A percentile compares a stretch with the other conserved stretches of the same genome.
Evolutionary conservation across 2,888 invertebrate species (phyloP).

Genomic region (Acrobasis suavella): DNA sequence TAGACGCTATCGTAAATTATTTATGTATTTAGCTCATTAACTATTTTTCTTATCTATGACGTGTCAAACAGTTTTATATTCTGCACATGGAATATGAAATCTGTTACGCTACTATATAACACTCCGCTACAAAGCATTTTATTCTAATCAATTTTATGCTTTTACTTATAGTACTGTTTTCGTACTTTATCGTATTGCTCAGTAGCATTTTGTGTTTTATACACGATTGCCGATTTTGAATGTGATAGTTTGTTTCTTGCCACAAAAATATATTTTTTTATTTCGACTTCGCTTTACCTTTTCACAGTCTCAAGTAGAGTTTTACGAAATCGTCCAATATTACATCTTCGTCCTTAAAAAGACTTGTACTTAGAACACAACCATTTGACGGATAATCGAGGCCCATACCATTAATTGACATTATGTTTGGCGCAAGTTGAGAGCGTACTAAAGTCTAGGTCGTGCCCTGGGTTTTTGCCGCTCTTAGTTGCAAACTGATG

Average conservation of each 20-base stretch:
- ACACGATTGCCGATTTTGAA: slow-evolving; percentile 55
- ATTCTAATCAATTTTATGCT: slow-evolving; percentile 24
- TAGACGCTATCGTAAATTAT: slow-evolving; percentile 57
- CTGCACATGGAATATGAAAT: slow-evolving; percentile 46
- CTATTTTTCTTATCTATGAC: slow-evolving; percentile 42
- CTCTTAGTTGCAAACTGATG: too few species aligned
- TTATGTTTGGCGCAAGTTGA: slow-evolving; percentile 47
- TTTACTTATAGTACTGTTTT: slow-evolving; percentile 24
- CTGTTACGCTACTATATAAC: slow-evolving; percentile 35
- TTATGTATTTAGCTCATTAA: slow-evolving; percentile 56
- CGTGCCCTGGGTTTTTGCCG: not conserved
- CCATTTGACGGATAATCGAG: slow-evolving; percentile 55
- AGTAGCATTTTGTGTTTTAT: slow-evolving; percentile 51
- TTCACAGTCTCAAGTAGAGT: slow-evolving; percentile 49
- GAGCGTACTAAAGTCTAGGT: slow-evolving; percentile 34
- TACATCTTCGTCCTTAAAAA: slow-evolving; percentile 80
- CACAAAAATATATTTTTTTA: slow-evolving; percentile 56
- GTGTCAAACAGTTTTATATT: slow-evolving; percentile 50
- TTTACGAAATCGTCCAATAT: slow-evolving; percentile 75
- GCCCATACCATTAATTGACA: slow-evolving; percentile 43
- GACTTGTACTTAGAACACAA: slow-evolving; percentile 79
- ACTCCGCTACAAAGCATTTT: slow-evolving; percentile 21
- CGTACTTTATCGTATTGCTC: slow-evolving; percentile 46
- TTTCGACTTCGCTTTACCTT: slow-evolving; percentile 55
- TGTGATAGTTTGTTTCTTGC: slow-evolving; percentile 81